Evolutionary conservation across 1,140 invertebrate species (phyloP), one percentile per base, ranked within the genome.

Genomic region (Liolophura sinensis): DNA sequence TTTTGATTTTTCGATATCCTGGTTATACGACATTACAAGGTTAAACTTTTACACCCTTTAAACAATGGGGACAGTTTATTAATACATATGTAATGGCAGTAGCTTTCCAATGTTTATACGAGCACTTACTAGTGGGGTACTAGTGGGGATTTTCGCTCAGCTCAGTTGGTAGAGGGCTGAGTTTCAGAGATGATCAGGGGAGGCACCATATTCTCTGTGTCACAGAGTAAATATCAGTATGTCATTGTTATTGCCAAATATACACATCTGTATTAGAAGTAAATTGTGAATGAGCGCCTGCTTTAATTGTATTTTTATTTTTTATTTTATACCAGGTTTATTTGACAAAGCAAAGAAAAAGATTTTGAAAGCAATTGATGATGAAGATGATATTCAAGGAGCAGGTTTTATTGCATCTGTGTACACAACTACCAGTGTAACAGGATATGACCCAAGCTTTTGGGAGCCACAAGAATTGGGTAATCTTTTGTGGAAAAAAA

Each of bases 321-420:
- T 62, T 72, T 71, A 40, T 72, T 76, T 72, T 73, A 67, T 83
- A 85, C 18, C 73, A 92, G 90, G 92, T 79, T 89, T 96, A 64
- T 91, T 95, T 79, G 92, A 90, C 25, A 95, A 93, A 85, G 92
- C 93, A 0, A 95, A 94, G 75, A 94, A 93, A 74, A 94, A 92
- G 78, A 92, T 95, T 63, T 85, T 93, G 16, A 93, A 93, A 78
- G 75, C 78, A 20, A 77, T 74, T 57, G 76, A 94, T 63, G 64
- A 69, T 31, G 70, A 69, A 46, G 31, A 40, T 40, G 57, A 50
- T 14, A 54, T 52, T 48, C 24, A 59, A 18, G 59, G 54, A 24
- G 65, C 52, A 31, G 69, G 68, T 15, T 56, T 52, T 31, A 60
- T 31, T 56, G 27, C 57, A 22, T 64, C 48, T 48, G 22, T 54